Conservation (phyloP, 1,140 invertebrate species). For the Agrypnia vestita region DNA sequence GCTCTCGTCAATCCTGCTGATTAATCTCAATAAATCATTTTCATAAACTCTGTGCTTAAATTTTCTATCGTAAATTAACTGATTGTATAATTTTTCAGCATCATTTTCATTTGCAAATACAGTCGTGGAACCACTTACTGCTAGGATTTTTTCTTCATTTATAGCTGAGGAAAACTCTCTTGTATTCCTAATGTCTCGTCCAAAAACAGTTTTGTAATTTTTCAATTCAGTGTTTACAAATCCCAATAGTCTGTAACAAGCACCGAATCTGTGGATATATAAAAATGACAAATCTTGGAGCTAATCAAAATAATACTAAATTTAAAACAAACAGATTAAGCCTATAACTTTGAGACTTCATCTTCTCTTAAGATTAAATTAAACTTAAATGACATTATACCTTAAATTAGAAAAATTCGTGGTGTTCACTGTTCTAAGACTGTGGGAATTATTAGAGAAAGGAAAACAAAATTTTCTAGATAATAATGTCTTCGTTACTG, state of each 20-base stretch:
- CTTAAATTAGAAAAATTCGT: neutral
- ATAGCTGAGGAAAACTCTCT: conserved; percentile 1
- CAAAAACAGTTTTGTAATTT: neutral
- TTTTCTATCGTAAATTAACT: conserved; percentile 19
- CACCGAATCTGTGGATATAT: too few species aligned
- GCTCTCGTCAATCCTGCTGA: neutral
- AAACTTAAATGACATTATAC: neutral
- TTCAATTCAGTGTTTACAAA: neutral
- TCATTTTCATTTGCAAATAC: conserved; percentile 2
- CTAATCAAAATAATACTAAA: too few species aligned
- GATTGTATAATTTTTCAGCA: neutral
- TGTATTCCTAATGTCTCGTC: neutral
- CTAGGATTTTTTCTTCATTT: neutral
- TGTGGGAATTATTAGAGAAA: neutral
- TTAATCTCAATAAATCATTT: conserved; percentile 43
- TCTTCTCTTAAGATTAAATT: too few species aligned
- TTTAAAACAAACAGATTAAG: too few species aligned
- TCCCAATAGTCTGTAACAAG: neutral
- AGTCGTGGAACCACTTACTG: neutral
- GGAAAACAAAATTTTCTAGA: neutral
- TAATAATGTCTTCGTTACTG: neutral
- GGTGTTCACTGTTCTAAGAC: neutral
- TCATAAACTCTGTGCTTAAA: conserved; percentile 50
- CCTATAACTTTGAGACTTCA: too few species aligned
- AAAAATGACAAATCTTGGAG: too few species aligned